Evolutionary conservation across 2,888 invertebrate genomes (phyloP), one percentile per base, ranked within the genome.

Genomic region (Drosophila mulleri): DNA sequence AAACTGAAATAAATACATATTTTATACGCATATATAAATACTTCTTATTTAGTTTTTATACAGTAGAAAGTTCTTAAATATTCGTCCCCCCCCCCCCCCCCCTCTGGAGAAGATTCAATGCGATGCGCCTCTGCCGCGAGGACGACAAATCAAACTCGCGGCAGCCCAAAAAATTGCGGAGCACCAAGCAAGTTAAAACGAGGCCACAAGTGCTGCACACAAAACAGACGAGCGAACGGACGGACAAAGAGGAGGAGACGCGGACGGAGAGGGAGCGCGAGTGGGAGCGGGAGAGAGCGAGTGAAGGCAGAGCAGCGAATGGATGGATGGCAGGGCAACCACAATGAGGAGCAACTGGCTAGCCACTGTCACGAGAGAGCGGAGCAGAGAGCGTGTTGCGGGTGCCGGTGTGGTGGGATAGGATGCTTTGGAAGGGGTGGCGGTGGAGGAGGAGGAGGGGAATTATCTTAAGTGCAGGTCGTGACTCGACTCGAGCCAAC

Each of bases 181-280:
- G 87, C 80, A 80, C 90, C 89, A 63, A 86, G 73, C 71, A 87
- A 84, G 84, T 82, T 80, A 82, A 87, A 83, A 84, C 84, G 87
- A 83, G 87, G 83, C 80, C 80, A 78, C 77, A 77, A 75, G 70
- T 53, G 64, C 57, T 52, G 57, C 63, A 63, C 69, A 72, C 73
- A 53, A 59, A 72, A 68, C 59, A 29, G 61, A 42, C 42, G 26
- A 26, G 42, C 18, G 9, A n/a, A 18, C 32, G 26, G 18, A 18
- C 11, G 4, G 72, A 26, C 16, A 8, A 48, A 29, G 7, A 18
- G 48, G 12, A 16, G 32, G 32, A 12, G 47, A 6, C 26, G 11
- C 7, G 26, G 29, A 29, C 12, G 26, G n/a, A 12, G 37, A 42
- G 32, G 9, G 16, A 37, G 23, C 9, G 20, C 4, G 18, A 45